Evolutionary conservation across 2,113 vertebrate genomes (phyloP).

Genomic region (Rana temporaria): DNA sequence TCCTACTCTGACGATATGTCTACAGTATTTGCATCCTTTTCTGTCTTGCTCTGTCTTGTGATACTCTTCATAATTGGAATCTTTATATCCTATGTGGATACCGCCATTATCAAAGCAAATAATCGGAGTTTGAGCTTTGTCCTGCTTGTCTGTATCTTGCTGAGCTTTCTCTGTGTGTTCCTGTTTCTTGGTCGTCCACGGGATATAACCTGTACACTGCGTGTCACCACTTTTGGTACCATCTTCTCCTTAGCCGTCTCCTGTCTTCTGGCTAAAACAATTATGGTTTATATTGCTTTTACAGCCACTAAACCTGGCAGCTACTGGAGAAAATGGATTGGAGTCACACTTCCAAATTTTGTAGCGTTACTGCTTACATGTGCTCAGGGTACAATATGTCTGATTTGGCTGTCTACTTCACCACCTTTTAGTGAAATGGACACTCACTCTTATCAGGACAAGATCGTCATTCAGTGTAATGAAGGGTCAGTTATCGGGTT

Average conservation of each 20-base stretch:
- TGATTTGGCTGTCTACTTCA: constrained; percentile 22
- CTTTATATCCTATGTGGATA: neutral
- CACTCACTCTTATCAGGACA: neutral
- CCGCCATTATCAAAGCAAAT: neutral
- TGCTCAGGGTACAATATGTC: constrained; percentile 22
- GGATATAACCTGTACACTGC: neutral
- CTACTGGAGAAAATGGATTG: constrained; percentile 48
- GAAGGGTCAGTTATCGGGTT: neutral
- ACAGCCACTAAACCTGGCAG: constrained; percentile 60
- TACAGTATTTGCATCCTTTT: neutral
- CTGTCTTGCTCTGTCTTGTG: neutral
- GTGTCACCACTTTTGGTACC: neutral
- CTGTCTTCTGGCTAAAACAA: constrained; percentile 75
- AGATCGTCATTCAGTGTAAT: constrained; percentile 51
- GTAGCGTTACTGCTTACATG: neutral
- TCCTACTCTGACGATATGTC: neutral
- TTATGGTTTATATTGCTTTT: constrained; percentile 64
- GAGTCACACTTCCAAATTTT: neutral
- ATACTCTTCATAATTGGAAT: neutral
- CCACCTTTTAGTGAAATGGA: constrained; percentile 37
- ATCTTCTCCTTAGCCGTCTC: constrained; percentile 47
- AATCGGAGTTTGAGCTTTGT: neutral
- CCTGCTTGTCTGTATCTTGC: neutral
- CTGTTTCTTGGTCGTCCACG: neutral
- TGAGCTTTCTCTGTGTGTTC: neutral